phyloP scores from a whole-genome alignment of 2,113 vertebrate genomes.

The Salvelinus fontinalis region DNA sequence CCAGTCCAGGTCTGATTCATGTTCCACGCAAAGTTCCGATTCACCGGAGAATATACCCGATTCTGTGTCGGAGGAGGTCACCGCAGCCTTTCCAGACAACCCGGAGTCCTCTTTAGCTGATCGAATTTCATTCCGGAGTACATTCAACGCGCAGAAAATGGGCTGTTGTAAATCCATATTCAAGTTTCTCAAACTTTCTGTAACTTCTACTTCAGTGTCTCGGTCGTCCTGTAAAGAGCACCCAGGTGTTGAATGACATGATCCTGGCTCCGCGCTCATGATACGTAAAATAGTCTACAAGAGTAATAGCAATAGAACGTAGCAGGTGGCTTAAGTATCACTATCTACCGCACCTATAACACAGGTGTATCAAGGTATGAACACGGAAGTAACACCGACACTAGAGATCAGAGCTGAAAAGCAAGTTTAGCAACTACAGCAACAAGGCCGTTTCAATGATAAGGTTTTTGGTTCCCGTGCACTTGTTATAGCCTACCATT shows the following conservation, averaged over 20 bases:
- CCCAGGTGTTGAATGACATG: conserved; percentile 56
- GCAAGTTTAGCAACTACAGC: background rate
- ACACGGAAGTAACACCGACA: conserved; percentile 68
- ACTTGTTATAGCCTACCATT: too few relatives aligned
- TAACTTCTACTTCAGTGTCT: conserved; percentile 6
- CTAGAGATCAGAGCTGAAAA: conserved; percentile 50
- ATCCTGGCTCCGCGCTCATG: conserved; percentile 63
- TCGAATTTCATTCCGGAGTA: conserved; percentile 8
- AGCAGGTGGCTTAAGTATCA: conserved; percentile 30
- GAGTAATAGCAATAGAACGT: background rate
- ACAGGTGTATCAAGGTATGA: conserved; percentile 72
- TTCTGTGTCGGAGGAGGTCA: conserved; percentile 47
- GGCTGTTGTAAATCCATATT: conserved; percentile 44
- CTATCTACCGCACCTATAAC: conserved; percentile 27
- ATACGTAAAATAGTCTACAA: background rate
- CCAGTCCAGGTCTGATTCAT: conserved; percentile 70
- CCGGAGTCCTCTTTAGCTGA: background rate
- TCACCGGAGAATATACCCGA: conserved; percentile 57
- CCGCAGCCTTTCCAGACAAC: background rate
- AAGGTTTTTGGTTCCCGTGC: too few relatives aligned
- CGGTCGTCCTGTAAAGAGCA: conserved; percentile 36
- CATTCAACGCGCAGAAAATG: conserved; percentile 44
- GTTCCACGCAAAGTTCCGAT: conserved; percentile 66
- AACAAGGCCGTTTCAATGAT: background rate
- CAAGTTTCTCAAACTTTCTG: background rate